Evolutionary conservation across 2,113 vertebrate genomes (phyloP), one percentile per base, ranked within the genome.

Genomic region (Dolichallabes microphthalmus): DNA sequence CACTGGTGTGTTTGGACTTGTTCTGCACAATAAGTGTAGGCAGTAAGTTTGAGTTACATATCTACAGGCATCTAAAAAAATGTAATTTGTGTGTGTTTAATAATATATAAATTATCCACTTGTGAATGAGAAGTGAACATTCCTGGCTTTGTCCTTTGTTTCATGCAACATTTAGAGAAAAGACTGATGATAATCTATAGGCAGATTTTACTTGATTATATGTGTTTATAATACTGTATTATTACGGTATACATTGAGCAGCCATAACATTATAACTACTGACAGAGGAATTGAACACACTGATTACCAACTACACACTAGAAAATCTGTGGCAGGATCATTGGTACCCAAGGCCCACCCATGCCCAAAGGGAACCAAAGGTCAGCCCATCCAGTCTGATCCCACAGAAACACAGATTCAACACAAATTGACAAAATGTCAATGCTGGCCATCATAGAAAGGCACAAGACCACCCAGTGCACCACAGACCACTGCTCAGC

Each of bases 1-100:
- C 80, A 61, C 17, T 84, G 83, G 9, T 76, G 73, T 68, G 83
- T 77, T 77, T 68, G 39, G 74, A 77, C 83, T 57, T 58, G 83
- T 68, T 85, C 74, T 64, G 45, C 39, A 0, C 15, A 53, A 13
- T 63, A 82, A 27, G 50, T 61, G 57, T 13, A 45, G 35, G 57
- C 35, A 35, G 6, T 14, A 55, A 76, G 27, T 39, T 71, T 57
- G 64, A 58, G 66, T 10, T 82, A 39, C n/a, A 35, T 64, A n/a
- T 64, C 60, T 66, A 19, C 50, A 66, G 83, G 58, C 57, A 25
- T 35, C 25, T 27, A 74, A 83, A 83, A 74, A n/a, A 22, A n/a
- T 66, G 13, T 74, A 55, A 63, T 45, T 45, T 60, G 1, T 2
- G 32, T 68, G 35, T n/a, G 39, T 52, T 63, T 27, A 64, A 66